A percentile compares a stretch with the other conserved stretches of the same genome.
Evolutionary conservation across 2,797 vertebrate genomes (phyloP).

Genomic region (Typhlichthys eigenmanni): DNA sequence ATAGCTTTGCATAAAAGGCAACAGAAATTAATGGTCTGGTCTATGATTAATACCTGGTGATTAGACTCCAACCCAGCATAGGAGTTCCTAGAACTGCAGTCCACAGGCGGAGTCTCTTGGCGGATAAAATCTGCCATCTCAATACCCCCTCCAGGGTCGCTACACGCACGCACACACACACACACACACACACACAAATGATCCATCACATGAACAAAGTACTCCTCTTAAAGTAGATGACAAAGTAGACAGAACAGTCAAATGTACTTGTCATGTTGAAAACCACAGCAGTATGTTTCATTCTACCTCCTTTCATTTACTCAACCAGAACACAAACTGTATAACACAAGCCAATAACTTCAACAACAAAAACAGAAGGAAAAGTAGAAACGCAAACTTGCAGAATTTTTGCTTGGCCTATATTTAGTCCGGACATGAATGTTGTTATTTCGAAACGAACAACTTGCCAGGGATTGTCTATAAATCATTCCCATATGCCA

Average conservation of each 20-base stretch:
- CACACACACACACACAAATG: constrained; percentile 16
- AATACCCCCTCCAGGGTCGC: constrained; percentile 97
- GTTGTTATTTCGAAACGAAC: constrained; percentile 60
- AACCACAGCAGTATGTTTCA: not conserved
- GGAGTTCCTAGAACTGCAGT: constrained; percentile 98
- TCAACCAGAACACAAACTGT: no score
- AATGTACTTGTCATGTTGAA: constrained; percentile 20
- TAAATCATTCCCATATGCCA: constrained; percentile 67
- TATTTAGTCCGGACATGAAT: constrained; percentile 59
- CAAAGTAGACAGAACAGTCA: constrained; percentile 6
- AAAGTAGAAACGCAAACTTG: constrained; percentile 26
- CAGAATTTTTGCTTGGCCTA: constrained; percentile 36
- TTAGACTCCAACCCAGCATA: constrained; percentile 90
- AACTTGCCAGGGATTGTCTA: constrained; percentile 45
- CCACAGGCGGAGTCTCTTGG: constrained; percentile 95
- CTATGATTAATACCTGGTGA: constrained; percentile 82
- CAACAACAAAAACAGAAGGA: constrained; percentile 28
- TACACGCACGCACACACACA: constrained; percentile 45
- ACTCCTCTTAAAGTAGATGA: not conserved
- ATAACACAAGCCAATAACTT: no score
- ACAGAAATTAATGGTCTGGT: no score
- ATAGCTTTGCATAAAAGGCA: no score
- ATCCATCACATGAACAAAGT: constrained; percentile 28
- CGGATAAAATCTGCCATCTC: constrained; percentile 97
- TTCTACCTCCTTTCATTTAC: not conserved